Base-by-base conservation (phyloP, 2,888 invertebrate genomes). In the Ceraclea dissimilis region DNA sequence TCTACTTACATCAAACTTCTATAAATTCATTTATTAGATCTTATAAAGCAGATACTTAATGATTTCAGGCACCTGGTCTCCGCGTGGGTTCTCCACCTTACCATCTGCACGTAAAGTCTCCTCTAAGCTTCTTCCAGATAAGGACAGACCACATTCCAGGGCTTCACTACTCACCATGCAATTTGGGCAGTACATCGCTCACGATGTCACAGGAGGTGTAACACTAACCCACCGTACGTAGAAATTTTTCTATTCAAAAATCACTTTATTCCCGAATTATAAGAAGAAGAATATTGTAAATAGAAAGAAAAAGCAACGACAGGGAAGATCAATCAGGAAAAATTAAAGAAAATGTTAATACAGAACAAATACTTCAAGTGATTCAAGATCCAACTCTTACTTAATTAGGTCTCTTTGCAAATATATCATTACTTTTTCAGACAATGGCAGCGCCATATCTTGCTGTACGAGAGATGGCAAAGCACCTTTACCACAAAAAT, bases 131-230 rank as follows among this genome's bases (percentile, higher is more conserved):
- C 76, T 91, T 39, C 67, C 74, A 0, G 82, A 84, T 60, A 72
- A 72, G 1, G 79, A 81, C 66, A 74, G 76, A 48, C 82, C 81
- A 13, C 86, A 88, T 68, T 63, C 68, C 0, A 76, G 79, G 0
- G 79, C 79, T 64, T 88, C 86, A 51, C 70, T 88, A 48, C 74
- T 89, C 66, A 73, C 88, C 54, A 87, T 87, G 85, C 87, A 89
- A 69, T 90, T 88, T 71, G 86, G 88, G 0, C 89, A 91, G 67
- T 88, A 90, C 64, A 68, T 91, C 10, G 81, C 86, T 0, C 88
- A 91, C 60, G 92, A 92, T 62, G 69, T 88, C 18, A 81, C 85
- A 1, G 82, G 88, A 54, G 85, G 87, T 0, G 81, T 88, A 1
- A 80, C 85, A 44, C 81, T 84, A 33, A 83, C 81, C 60, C 80